Evolutionary conservation across 2,113 vertebrate genomes (phyloP).

Genomic region (Picathartes gymnocephalus): DNA sequence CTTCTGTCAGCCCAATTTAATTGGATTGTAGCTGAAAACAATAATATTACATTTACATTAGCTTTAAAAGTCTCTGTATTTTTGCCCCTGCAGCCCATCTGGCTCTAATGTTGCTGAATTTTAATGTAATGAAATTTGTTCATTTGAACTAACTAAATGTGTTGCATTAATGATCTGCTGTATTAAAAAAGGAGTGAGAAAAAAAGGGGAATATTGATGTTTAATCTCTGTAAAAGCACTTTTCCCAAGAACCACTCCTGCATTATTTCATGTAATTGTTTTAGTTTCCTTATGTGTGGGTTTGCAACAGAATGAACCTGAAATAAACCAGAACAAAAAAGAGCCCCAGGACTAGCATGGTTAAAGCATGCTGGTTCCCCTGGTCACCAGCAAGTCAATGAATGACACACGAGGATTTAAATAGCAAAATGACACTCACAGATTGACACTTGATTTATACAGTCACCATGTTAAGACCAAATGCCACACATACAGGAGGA

Average conservation of each 20-base stretch:
- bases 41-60: slow-evolving; percentile 7
- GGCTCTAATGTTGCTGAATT: slow-evolving; percentile 12
- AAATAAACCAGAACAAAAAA: not conserved
- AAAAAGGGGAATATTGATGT: not conserved
- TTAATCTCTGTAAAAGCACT: not conserved
- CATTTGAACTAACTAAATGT: slow-evolving; percentile 23
- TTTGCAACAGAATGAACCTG: not conserved
- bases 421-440: not conserved
- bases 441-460: not conserved
- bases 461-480: not conserved
- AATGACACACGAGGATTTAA: not conserved
- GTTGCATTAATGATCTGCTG: not conserved
- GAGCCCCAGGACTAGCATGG: accelerated
- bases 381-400: not conserved
- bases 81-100: not conserved
- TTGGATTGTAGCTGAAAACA: slow-evolving; percentile 39
- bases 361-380: not conserved
- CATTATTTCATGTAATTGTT: not conserved
- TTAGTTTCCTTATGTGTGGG: not conserved
- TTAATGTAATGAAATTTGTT: slow-evolving; percentile 18
- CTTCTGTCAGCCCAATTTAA: slow-evolving; percentile 27
- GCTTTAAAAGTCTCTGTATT: not conserved
- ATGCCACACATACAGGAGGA: accelerated
- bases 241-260: not conserved
- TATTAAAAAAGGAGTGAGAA: slow-evolving; percentile 25